Conservation (phyloP, 1,140 invertebrate species). For the Ceratosolen solmsi region DNA sequence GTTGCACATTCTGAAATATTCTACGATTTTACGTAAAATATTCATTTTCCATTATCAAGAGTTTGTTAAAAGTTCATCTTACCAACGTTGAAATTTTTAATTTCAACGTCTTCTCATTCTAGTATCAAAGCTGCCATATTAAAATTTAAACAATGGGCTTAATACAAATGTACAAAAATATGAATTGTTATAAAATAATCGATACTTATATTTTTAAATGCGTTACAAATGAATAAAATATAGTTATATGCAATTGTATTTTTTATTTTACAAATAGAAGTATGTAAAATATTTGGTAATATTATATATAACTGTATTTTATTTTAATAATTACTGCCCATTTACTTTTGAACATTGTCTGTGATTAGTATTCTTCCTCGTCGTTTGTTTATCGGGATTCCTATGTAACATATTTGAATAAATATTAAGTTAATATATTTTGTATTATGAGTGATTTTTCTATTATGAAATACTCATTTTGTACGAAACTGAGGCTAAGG, state of each 20-base stretch:
- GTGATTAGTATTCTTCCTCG: slow-evolving; percentile 44
- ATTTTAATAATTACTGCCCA: slow-evolving; percentile 6
- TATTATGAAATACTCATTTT: slow-evolving; percentile 5
- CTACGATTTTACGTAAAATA: slow-evolving; percentile 35
- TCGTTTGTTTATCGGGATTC: slow-evolving; percentile 4
- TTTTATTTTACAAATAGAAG: background rate
- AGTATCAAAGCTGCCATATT: slow-evolving; percentile 51
- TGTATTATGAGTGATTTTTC: background rate
- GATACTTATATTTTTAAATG: slow-evolving; percentile 9
- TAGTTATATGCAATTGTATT: slow-evolving; percentile 25
- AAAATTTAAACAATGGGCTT: slow-evolving; percentile 34
- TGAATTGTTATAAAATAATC: slow-evolving; percentile 3
- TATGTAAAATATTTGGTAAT: background rate
- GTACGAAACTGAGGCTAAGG: background rate
- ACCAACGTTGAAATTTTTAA: slow-evolving; percentile 48
- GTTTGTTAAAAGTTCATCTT: slow-evolving; percentile 25
- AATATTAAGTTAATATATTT: slow-evolving; percentile 32
- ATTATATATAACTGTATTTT: slow-evolving; percentile 22
- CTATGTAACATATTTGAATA: slow-evolving; percentile 39
- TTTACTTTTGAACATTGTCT: slow-evolving; percentile 36
- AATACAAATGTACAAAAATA: slow-evolving; percentile 25
- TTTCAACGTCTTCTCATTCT: slow-evolving; percentile 42
- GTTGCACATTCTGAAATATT: slow-evolving; percentile 19
- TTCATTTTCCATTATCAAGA: slow-evolving; percentile 20
- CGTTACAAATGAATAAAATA: background rate